These are phyloP conservation scores for Babyrousa celebensis DNA, from an alignment of 2,797 vertebrate genomes.

Conservation along the genomic window DNA sequence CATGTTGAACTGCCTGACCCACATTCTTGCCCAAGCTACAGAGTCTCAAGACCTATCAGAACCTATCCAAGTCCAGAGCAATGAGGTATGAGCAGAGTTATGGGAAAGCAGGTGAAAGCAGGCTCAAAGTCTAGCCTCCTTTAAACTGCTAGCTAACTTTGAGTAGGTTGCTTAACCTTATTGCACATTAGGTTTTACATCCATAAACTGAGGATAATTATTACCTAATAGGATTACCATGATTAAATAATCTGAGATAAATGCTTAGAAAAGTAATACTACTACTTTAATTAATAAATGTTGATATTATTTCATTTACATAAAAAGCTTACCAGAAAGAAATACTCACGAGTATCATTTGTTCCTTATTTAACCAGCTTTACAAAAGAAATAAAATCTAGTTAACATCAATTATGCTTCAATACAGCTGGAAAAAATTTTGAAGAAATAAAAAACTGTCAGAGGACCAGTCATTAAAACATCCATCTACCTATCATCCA, in stretches of 20 bases:
- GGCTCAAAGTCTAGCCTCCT: neutral
- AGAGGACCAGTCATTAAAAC: neutral
- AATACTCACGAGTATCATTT: neutral
- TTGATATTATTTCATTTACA: conserved; percentile 3
- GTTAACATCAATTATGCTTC: neutral
- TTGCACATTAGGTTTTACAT: neutral
- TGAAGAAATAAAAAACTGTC: conserved; percentile 3
- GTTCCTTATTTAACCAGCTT: conserved; percentile 27
- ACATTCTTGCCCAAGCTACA: neutral
- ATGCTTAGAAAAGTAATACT: neutral
- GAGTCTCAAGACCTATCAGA: neutral
- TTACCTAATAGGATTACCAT: neutral
- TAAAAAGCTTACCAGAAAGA: neutral
- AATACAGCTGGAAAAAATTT: neutral
- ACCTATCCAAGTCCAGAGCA: neutral
- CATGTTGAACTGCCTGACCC: neutral
- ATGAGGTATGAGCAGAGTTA: neutral
- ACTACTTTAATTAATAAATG: conserved; percentile 12
- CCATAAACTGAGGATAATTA: neutral
- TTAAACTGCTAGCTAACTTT: neutral
- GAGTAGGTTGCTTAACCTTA: neutral
- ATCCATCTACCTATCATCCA: neutral
- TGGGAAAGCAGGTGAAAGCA: neutral
- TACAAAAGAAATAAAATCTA: conserved; percentile 6
- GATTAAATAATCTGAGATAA: conserved; percentile 35